Percentiles rank a stretch among this genome's conserved stretches.
Conservation (phyloP, 2,113 vertebrate genomes). For the Eclectus roratus region DNA sequence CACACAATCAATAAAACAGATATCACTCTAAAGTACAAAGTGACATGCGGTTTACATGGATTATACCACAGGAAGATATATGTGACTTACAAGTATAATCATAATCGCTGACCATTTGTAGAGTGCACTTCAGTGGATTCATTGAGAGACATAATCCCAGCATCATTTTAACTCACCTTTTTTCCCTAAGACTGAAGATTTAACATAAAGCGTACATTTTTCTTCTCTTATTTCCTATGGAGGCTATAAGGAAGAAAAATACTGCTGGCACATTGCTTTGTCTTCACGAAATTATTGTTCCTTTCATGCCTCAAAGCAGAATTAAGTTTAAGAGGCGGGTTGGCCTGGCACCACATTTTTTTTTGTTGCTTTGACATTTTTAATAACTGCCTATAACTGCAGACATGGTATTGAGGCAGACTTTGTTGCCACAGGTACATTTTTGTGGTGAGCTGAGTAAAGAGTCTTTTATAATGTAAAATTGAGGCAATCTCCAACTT, state of each 20-base stretch:
- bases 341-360: constrained; percentile 46
- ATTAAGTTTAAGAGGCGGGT: constrained; percentile 64
- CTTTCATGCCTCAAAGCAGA: constrained; percentile 65
- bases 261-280: constrained; percentile 75
- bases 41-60: constrained; percentile 48
- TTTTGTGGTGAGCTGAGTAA: constrained; percentile 19
- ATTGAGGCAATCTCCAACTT: constrained; percentile 21
- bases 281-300: constrained; percentile 78
- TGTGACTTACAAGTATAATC: neutral
- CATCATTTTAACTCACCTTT: constrained; percentile 37
- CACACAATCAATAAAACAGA: constrained; percentile 70
- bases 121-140: constrained; percentile 43
- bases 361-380: constrained; percentile 66
- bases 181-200: constrained; percentile 72
- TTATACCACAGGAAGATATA: constrained; percentile 57
- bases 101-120: constrained; percentile 10
- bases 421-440: constrained; percentile 42
- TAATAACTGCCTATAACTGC: constrained; percentile 28
- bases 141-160: constrained; percentile 54
- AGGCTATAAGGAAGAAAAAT: constrained; percentile 70
- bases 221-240: constrained; percentile 76
- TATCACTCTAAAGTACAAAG: constrained; percentile 61
- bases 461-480: constrained; percentile 25
- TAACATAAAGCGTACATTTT: constrained; percentile 73
- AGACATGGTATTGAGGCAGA: constrained; percentile 14